Percentiles rank a stretch among this genome's conserved stretches.
These are phyloP conservation scores for Anabacerthia variegaticeps DNA, from an alignment of 2,797 vertebrate genomes.

Conservation along the genomic window DNA sequence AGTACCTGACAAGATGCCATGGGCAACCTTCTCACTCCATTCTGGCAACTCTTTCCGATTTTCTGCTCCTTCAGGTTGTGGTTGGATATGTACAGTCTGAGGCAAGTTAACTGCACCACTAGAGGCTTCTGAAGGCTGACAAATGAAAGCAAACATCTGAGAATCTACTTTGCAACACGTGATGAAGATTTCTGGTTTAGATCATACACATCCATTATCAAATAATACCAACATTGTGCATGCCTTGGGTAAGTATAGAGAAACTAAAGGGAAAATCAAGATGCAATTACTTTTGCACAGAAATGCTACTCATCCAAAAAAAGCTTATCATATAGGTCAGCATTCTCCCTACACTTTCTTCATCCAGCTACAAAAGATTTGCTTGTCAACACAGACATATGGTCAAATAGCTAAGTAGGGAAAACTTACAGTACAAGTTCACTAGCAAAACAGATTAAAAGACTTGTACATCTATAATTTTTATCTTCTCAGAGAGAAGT, in stretches of 20 bases:
- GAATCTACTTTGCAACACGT: neutral
- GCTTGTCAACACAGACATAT: neutral
- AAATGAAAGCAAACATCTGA: constrained; percentile 16
- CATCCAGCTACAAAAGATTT: neutral
- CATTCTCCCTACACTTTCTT: neutral
- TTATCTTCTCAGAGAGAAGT: neutral
- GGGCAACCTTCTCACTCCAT: constrained; percentile 96
- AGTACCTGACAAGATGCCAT: constrained; percentile 92
- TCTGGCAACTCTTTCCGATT: constrained; percentile 85
- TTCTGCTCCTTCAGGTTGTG: constrained; percentile 54
- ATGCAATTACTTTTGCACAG: neutral
- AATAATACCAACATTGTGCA: neutral
- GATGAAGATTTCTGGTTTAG: neutral
- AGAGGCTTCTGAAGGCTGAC: constrained; percentile 83
- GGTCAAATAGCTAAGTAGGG: neutral
- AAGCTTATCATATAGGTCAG: neutral
- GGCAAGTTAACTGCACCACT: constrained; percentile 86
- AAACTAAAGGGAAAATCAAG: neutral
- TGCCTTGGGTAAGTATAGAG: neutral
- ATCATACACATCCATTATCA: neutral
- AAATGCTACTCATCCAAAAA: neutral
- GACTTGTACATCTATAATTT: neutral
- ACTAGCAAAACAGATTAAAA: neutral
- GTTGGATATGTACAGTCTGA: constrained; percentile 83
- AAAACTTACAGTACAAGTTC: neutral